Evolutionary conservation across 1,140 invertebrate genomes (phyloP).

Genomic region (Dendrolimus punctatus): DNA sequence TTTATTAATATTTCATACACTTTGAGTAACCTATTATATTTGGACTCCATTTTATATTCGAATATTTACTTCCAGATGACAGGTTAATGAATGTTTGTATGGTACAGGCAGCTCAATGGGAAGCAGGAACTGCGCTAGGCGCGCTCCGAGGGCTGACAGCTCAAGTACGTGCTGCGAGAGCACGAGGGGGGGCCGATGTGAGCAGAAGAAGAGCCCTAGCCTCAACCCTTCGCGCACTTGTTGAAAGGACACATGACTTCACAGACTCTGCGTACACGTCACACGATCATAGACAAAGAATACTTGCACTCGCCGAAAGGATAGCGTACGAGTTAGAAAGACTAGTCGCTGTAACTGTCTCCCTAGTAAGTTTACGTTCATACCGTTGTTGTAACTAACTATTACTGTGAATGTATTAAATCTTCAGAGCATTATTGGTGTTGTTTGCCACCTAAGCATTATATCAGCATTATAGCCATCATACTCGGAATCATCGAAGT

Average conservation of each 20-base stretch:
- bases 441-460: too few relatives aligned
- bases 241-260: slow-evolving; percentile 98
- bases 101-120: slow-evolving; percentile 54
- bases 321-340: slow-evolving; percentile 90
- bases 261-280: slow-evolving; percentile 99
- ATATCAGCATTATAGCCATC: too few relatives aligned
- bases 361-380: slow-evolving; percentile 77
- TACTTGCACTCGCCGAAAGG: slow-evolving; percentile 91
- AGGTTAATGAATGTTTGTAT: too few relatives aligned
- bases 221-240: slow-evolving; percentile 88
- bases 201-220: slow-evolving; percentile 83
- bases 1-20: too few relatives aligned
- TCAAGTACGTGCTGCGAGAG: slow-evolving; percentile 50
- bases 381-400: background rate
- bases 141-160: slow-evolving; percentile 63
- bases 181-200: slow-evolving; percentile 70
- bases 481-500: too few relatives aligned
- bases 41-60: too few relatives aligned
- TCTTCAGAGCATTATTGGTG: too few relatives aligned
- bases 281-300: slow-evolving; percentile 96
- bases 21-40: too few relatives aligned
- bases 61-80: too few relatives aligned
- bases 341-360: slow-evolving; percentile 87
- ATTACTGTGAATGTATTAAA: slow-evolving; percentile 2
- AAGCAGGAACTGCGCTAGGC: slow-evolving; percentile 62